Base-by-base conservation (phyloP, 2,888 invertebrate genomes). In the Cancer borealis region DNA sequence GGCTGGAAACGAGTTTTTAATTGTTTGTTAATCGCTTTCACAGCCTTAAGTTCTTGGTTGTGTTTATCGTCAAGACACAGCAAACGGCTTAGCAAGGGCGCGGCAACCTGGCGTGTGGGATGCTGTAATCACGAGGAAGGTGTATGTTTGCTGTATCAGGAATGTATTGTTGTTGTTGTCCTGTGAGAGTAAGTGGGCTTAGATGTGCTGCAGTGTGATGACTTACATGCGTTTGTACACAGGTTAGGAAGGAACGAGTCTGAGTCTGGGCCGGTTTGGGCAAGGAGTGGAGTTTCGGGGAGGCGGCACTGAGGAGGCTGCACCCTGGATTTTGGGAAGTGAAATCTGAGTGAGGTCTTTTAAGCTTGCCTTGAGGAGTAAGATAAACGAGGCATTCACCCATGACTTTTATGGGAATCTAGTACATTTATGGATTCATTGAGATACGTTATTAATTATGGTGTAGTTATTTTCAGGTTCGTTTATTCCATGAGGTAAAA, bases 1-100 rank as follows among this genome's bases (percentile, higher is more conserved):
- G 54, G 54, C 88, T 54, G 14, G 60, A 90, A 90, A 90, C 90
- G 90, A 54, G 90, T 90, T 90, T 39, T 60, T 90, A 90, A 90
- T 54, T 90, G 90, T 90, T 90, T 90, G 90, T 90, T 54, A 60
- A 90, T 54, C 90, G 49, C 26, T 54, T 54, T 14, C 60, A 39
- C 60, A 30, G 90, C 60, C 21, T 90, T 60, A 30, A 90, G 30
- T 39, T 60, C 26, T 49, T n/a, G 10, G 17, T 10, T 10, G 47
- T 49, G 26, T 89, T 47, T 49, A 26, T 89, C 49, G 49, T n/a
- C 17, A 39, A 5, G 8, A 84, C 84, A 39, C 84, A 30, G 17
- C 84, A 84, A 84, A 84, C 17, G 84, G 39, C 39, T 84, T 39
- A 84, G 39, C 14, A 2, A 10, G 39, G 39, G 39, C 84, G 10